phyloP scores from a whole-genome alignment of 2,888 invertebrate species.

The Pyralis farinalis region DNA sequence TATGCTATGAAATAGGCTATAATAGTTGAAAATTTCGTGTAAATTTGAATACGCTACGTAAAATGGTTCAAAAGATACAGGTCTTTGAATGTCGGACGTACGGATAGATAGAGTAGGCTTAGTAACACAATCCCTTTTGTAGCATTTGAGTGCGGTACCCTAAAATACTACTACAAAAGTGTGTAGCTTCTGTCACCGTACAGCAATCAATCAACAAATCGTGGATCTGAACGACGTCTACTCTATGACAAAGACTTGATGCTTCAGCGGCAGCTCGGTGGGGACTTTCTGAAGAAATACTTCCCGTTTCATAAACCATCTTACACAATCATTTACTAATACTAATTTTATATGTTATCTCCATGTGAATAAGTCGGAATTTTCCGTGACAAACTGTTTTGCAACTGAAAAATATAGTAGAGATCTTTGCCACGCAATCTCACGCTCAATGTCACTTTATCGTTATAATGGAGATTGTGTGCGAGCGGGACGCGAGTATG shows the following conservation, averaged over 20 bases:
- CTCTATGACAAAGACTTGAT: constrained; percentile 32
- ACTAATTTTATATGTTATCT: constrained; percentile 7
- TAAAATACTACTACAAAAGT: no score
- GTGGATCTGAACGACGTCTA: constrained; percentile 9
- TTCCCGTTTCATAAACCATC: constrained; percentile 40
- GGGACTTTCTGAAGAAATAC: constrained; percentile 53
- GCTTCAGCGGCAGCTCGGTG: constrained; percentile 46
- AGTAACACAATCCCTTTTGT: no score
- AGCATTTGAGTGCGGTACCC: no score
- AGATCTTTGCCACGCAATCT: constrained; percentile 55
- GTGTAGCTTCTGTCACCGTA: no score
- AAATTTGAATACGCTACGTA: no score
- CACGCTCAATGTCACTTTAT: constrained; percentile 74
- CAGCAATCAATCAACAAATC: no score
- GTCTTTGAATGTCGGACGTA: no score
- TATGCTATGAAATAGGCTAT: no score
- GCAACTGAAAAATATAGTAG: constrained; percentile 18
- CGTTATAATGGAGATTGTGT: constrained; percentile 70
- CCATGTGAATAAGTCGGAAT: constrained; percentile 21
- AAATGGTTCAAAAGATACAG: no score
- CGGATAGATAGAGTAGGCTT: no score
- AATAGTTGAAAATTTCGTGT: no score
- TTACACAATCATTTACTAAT: constrained; percentile 16
- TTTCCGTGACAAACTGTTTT: constrained; percentile 12
- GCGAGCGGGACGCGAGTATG: constrained; percentile 31